phyloP scores from a whole-genome alignment of 2,113 vertebrate species.

The Protobothrops mucrosquamatus region DNA sequence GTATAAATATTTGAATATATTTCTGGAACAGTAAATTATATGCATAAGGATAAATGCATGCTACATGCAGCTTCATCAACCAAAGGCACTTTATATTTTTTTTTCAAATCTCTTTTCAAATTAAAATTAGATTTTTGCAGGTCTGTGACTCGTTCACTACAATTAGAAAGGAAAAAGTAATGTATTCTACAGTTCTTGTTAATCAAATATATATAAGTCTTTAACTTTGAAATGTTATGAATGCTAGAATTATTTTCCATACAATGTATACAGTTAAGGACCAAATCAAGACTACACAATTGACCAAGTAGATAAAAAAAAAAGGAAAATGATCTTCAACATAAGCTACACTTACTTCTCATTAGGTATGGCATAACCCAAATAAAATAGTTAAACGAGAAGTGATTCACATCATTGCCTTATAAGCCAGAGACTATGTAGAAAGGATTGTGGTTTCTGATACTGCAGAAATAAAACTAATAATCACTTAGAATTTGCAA shows the following conservation, averaged over 20 bases:
- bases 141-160: conserved; percentile 50
- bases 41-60: conserved; percentile 55
- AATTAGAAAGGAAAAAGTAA: conserved; percentile 63
- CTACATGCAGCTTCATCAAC: conserved; percentile 50
- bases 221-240: not conserved
- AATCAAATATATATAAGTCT: conserved; percentile 61
- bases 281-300: conserved; percentile 26
- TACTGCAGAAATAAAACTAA: not conserved
- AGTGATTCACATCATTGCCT: not conserved
- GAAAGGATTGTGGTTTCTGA: not conserved
- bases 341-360: not conserved
- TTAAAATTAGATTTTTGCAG: conserved; percentile 34
- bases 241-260: conserved; percentile 48
- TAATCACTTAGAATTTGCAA: not conserved
- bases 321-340: conserved; percentile 15
- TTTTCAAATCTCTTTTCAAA: conserved; percentile 59
- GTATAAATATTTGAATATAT: conserved; percentile 57
- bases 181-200: conserved; percentile 60
- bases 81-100: conserved; percentile 46
- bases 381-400: not conserved
- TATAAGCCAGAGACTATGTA: not conserved
- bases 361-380: not conserved
- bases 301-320: not conserved
- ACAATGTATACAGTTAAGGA: conserved; percentile 33
- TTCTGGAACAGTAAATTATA: conserved; percentile 47